Evolutionary conservation across 2,797 vertebrate species (phyloP).

Genomic region (Ambastaia sidthimunki): DNA sequence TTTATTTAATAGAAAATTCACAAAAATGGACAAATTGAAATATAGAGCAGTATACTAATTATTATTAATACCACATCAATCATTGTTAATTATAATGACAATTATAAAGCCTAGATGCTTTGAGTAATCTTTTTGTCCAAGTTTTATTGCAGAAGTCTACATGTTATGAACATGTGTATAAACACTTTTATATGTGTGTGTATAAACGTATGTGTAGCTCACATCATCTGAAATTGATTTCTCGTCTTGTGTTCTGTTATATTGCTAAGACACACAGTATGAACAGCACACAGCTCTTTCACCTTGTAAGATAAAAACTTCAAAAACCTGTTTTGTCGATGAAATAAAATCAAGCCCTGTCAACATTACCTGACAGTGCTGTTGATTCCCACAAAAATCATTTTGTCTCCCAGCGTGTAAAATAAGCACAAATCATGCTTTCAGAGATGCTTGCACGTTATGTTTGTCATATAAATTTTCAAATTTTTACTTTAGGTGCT

Average conservation of each 20-base stretch:
- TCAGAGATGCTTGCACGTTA: no score
- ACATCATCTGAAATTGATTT: constrained; percentile 15
- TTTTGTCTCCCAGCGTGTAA: no score
- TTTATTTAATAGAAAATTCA: no score
- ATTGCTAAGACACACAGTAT: neutral
- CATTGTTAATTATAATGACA: constrained; percentile 17
- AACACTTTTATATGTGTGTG: neutral
- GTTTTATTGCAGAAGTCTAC: neutral
- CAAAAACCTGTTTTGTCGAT: neutral
- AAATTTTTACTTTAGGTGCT: no score
- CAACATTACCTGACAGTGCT: no score
- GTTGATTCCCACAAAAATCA: no score
- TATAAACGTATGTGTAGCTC: neutral
- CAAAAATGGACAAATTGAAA: neutral
- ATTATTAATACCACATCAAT: constrained; percentile 9
- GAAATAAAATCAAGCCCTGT: neutral
- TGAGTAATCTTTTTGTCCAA: constrained; percentile 18
- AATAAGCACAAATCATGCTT: no score
- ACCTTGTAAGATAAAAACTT: constrained; percentile 7
- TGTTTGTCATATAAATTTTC: no score
- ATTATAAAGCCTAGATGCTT: neutral
- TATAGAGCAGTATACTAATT: neutral
- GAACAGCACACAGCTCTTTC: neutral
- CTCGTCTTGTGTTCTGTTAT: constrained; percentile 3
- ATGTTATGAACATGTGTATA: constrained; percentile 22